Base-by-base conservation (phyloP, 1,140 invertebrate species). In the Cotesia vestalis region DNA sequence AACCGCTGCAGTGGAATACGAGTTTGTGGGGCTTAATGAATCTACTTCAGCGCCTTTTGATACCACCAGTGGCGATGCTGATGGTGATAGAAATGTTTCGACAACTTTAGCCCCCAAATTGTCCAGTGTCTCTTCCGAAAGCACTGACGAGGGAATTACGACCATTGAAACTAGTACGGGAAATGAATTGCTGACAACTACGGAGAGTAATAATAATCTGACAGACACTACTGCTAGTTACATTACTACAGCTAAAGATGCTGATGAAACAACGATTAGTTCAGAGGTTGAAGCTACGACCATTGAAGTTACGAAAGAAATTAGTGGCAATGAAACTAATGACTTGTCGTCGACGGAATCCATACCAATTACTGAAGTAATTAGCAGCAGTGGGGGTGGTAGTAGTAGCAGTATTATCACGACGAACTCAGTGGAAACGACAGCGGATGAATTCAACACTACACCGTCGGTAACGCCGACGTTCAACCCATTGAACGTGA, bases 1-100 rank as follows among this genome's bases (percentile, higher is more conserved):
- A 0, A 76, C 76, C 0, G 76, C 80, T 0, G 74, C 68, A 2
- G 62, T 85, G 9, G 81, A 84, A 60, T 84, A 83, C 71, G 80
- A 84, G 35, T 83, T 86, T 60, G 75, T 85, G 4, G 79, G 77
- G 0, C 74, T 85, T 0, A 82, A 35, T 27, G 68, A 59, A 2
- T 46, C 68, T 20, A 76, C 71, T 11, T 60, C 11, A 40, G 20
- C 57, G 2, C 12, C 40, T 27, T 71, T 34, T 71, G 35, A 27
- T 27, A 27, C 27, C 27, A 27, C 40, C 34, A 74, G 62, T 34
- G n/a, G 61, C 4, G 62, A 69, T n/a, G 40, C 12, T 60, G 34
- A 71, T 14, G 40, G 3, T 46, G 11, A 4, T 3, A 17, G 36
- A 36, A 62, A 62, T 62, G 20, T 11, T 0, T 17, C 57, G 1